Base-by-base conservation (phyloP, 2,113 vertebrate species). In the Bombycilla garrulus region DNA sequence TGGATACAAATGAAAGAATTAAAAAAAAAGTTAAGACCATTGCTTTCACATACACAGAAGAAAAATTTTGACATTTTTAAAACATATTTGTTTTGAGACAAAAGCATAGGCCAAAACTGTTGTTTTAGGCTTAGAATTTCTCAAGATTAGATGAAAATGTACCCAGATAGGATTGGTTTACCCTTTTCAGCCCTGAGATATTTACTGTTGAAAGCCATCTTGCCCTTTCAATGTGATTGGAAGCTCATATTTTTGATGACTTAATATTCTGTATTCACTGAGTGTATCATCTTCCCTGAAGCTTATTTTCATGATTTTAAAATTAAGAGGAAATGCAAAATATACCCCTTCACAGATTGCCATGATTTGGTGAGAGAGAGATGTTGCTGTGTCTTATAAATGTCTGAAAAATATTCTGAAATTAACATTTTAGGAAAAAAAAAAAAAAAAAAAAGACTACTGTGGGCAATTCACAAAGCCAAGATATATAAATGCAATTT, bases 391-490 rank as follows among this genome's bases (percentile, higher is more conserved):
- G 26, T 45, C 21, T 60, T 70, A n/a, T 2, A 92, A 60, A 72
- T 42, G 0, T 12, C 23, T 84, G n/a, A 62, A 77, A 79, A 66
- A 22, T 31, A 65, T 28, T 81, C 33, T 48, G 57, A 76, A 88
- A 56, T 21, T 15, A 11, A 9, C 15, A 26, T 72, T 51, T 36
- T 3, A 1, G 5, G 4, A 3, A 9, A 36, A 28, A 29, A 65
- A 38, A 15, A 0, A 38, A 0, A 1, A 70, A 7, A 2, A n/a
- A n/a, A n/a, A n/a, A n/a, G n/a, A n/a, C n/a, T n/a, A 6, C 2
- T 25, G 42, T 35, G 47, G 7, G 15, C 6, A 15, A 76, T 60
- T 80, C 44, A 47, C 18, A 88, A 83, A 94, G 7, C 1, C 10
- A 47, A 88, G 8, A 47, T 9, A 38, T 7, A 45, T 31, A 61